These are phyloP conservation scores for Cheilosia scutellata DNA, from an alignment of 2,888 invertebrate genomes.

Conservation along the genomic window DNA sequence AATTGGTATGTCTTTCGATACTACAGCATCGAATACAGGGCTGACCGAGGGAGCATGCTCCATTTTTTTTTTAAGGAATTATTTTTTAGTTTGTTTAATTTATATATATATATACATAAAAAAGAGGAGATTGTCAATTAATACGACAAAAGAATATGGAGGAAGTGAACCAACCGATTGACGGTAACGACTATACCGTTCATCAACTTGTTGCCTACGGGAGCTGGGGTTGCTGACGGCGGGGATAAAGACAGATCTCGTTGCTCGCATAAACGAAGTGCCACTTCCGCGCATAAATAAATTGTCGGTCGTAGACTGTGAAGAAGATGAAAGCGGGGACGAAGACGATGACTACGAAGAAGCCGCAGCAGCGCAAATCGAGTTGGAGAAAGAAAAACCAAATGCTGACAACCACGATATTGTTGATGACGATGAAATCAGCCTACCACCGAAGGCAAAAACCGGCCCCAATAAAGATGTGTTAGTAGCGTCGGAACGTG, in stretches of 20 bases:
- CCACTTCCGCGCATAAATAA: background rate
- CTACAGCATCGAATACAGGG: conserved; percentile 42
- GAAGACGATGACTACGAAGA: conserved; percentile 1
- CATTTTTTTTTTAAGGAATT: too few relatives aligned
- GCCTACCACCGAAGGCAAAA: background rate
- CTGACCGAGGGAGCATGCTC: background rate
- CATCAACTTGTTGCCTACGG: background rate
- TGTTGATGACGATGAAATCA: background rate
- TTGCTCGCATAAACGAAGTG: background rate
- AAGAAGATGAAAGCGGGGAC: background rate
- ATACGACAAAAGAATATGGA: too few relatives aligned
- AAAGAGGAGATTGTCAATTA: too few relatives aligned
- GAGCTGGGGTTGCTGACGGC: background rate
- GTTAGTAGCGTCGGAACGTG: background rate
- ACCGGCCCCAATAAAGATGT: background rate
- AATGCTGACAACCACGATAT: background rate
- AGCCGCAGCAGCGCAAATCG: background rate
- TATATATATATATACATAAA: too few relatives aligned
- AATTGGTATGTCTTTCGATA: conserved; percentile 52
- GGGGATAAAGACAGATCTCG: background rate
- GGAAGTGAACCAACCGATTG: background rate
- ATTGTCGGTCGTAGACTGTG: background rate
- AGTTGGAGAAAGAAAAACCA: background rate
- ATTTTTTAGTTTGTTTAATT: too few relatives aligned
- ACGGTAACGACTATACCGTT: conserved; percentile 1